Evolutionary conservation across 2,888 invertebrate species (phyloP).

Genomic region (Drosophila lacicola): DNA sequence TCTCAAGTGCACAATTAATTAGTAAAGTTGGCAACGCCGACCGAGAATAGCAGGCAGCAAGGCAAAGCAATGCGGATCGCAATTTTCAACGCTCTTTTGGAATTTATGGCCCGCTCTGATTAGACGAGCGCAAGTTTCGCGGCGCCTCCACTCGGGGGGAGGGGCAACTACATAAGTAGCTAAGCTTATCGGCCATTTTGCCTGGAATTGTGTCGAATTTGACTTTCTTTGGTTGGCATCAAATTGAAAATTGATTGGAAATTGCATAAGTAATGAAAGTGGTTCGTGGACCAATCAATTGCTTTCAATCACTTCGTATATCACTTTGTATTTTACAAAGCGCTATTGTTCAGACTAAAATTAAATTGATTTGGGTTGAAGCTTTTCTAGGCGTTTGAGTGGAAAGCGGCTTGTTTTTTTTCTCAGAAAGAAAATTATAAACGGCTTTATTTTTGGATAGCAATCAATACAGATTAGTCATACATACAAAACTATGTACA

Average conservation of each 20-base stretch:
- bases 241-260: conserved; percentile 74
- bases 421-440: conserved; percentile 4
- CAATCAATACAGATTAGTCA: neutral
- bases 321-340: conserved; percentile 24
- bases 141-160: conserved; percentile 16
- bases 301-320: conserved; percentile 24
- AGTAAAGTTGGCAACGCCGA: conserved; percentile 67
- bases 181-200: conserved; percentile 44
- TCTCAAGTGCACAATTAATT: conserved; percentile 80
- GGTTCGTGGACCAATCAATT: conserved; percentile 39
- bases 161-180: conserved; percentile 49
- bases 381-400: conserved; percentile 24
- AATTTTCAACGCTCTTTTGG: conserved; percentile 27
- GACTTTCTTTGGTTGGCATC: conserved; percentile 12
- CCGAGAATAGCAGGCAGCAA: conserved; percentile 14
- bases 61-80: conserved; percentile 33
- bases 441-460: neutral
- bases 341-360: conserved; percentile 37
- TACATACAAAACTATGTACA: neutral
- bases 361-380: conserved; percentile 34
- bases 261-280: conserved; percentile 72
- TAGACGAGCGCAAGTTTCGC: conserved; percentile 46
- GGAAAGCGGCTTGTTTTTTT: neutral
- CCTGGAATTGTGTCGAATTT: conserved; percentile 8
- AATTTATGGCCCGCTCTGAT: conserved; percentile 71